Conservation (phyloP, 2,888 invertebrate species). For the Anthoptus insignis region DNA sequence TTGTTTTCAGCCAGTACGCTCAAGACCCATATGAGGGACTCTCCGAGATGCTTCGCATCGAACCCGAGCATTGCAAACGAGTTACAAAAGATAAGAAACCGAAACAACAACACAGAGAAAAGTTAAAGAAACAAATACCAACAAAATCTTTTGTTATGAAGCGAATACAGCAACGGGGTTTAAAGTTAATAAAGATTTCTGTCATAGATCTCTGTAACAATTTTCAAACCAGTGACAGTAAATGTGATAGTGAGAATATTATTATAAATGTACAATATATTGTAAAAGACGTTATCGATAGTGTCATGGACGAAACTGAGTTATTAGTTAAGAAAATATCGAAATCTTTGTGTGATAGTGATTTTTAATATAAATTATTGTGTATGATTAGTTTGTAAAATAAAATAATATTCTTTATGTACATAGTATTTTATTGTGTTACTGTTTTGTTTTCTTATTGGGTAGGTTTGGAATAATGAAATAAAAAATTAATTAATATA, state of each 20-base stretch:
- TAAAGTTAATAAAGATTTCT: constrained; percentile 7
- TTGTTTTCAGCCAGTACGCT: not conserved
- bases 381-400: not conserved
- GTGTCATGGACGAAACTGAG: not conserved
- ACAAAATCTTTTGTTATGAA: constrained; percentile 1
- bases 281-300: not conserved
- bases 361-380: not conserved
- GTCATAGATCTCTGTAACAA: not conserved
- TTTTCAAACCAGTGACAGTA: not conserved
- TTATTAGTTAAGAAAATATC: constrained; percentile 6
- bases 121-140: not conserved
- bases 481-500: not conserved
- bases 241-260: not conserved
- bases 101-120: not conserved
- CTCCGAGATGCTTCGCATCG: not conserved
- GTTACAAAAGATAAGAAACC: not conserved
- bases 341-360: not conserved
- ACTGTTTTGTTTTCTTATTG: not conserved
- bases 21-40: not conserved
- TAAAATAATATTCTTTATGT: not conserved
- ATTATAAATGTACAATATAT: constrained; percentile 3
- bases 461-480: not conserved
- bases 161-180: not conserved
- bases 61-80: not conserved
- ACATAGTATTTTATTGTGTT: not conserved